phyloP scores from a whole-genome alignment of 1,140 invertebrate species.

The Apis florea region DNA sequence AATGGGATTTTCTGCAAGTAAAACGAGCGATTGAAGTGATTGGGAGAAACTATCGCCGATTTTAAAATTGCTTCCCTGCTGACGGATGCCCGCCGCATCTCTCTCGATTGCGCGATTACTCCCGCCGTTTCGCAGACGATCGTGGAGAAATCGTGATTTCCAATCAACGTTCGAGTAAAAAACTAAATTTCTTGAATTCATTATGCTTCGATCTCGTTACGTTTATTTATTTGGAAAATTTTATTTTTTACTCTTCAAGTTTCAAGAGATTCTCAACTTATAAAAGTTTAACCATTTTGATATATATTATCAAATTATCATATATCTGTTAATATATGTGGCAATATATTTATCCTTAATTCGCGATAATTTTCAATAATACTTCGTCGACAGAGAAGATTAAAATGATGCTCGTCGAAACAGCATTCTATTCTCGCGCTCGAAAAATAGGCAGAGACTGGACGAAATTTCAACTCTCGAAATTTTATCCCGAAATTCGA shows the following conservation, averaged over 20 bases:
- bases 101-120: not conserved
- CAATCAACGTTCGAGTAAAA: not conserved
- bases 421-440: no score
- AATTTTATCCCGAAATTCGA: not conserved
- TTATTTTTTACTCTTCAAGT: no score
- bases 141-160: not conserved
- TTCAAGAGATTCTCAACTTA: no score
- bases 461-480: not conserved
- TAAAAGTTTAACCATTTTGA: no score
- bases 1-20: conserved; percentile 40
- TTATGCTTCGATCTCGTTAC: no score
- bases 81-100: not conserved
- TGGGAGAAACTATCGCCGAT: conserved; percentile 34
- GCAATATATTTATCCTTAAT: no score
- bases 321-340: no score
- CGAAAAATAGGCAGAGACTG: no score
- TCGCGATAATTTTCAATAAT: no score
- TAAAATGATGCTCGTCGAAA: no score
- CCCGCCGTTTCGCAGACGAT: not conserved
- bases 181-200: not conserved
- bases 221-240: not conserved
- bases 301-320: no score
- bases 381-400: no score
- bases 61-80: conserved; percentile 49
- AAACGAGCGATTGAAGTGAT: conserved; percentile 42